These are phyloP conservation scores for Amblyopsis hoosieri DNA, from an alignment of 2,797 vertebrate species.

Conservation along the genomic window DNA sequence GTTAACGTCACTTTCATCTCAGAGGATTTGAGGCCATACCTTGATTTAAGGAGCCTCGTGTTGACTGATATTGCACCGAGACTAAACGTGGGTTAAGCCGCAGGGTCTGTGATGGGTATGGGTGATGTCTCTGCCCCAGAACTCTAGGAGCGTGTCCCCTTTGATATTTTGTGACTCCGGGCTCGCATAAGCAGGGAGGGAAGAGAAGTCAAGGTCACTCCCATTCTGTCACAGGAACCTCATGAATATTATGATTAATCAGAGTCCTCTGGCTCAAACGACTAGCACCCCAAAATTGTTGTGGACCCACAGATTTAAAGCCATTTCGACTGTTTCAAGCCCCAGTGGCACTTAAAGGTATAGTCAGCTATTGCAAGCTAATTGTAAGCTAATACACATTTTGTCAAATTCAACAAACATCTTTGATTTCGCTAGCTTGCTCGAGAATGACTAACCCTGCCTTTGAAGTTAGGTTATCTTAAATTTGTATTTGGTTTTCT, in stretches of 20 bases:
- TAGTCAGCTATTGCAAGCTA: no score
- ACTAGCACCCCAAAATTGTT: conserved; percentile 65
- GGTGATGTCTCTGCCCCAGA: conserved; percentile 74
- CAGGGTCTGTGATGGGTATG: conserved; percentile 68
- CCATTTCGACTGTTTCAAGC: conserved; percentile 39
- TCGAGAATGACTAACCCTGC: no score
- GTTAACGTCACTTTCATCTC: conserved; percentile 22
- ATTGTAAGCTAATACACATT: neutral
- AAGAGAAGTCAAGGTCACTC: conserved; percentile 77
- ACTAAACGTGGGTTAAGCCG: conserved; percentile 62
- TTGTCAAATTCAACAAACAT: neutral
- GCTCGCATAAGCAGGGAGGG: conserved; percentile 62
- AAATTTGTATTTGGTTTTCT: neutral
- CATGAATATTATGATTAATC: conserved; percentile 81
- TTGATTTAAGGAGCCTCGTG: conserved; percentile 39
- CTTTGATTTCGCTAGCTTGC: no score
- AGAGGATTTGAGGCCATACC: conserved; percentile 38
- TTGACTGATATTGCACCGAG: conserved; percentile 59
- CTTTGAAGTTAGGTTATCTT: neutral
- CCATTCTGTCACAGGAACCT: conserved; percentile 60
- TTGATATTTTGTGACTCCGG: conserved; percentile 76
- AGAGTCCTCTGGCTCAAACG: conserved; percentile 69
- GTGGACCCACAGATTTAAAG: conserved; percentile 51
- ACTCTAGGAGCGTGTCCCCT: conserved; percentile 73
- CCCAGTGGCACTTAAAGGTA: conserved; percentile 29